A percentile compares a stretch with the other conserved stretches of the same genome.
These are phyloP conservation scores for Aspidiotus destructor DNA, from an alignment of 2,888 invertebrate species.

Conservation along the genomic window DNA sequence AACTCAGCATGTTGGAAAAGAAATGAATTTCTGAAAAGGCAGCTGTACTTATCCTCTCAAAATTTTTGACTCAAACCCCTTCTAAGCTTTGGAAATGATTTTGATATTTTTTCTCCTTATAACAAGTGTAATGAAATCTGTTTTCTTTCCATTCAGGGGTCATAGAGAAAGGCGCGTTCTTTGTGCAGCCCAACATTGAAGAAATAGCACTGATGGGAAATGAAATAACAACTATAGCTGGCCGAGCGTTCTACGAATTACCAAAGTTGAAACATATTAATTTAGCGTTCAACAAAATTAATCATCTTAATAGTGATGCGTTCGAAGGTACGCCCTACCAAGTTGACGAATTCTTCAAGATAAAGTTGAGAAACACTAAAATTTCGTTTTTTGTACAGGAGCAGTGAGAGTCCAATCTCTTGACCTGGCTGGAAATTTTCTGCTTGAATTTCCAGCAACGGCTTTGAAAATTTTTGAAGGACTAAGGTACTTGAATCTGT, in stretches of 20 bases:
- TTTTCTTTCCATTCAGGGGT: conserved; percentile 34
- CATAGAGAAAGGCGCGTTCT: conserved; percentile 59
- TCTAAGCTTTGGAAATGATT: too few relatives aligned
- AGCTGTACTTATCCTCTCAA: too few relatives aligned
- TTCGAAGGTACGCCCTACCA: conserved; percentile 50
- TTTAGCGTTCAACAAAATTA: conserved; percentile 66
- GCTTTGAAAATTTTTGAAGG: conserved; percentile 61
- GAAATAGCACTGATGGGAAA: conserved; percentile 71
- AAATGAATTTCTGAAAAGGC: too few relatives aligned
- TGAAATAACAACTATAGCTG: conserved; percentile 63
- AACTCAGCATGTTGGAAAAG: too few relatives aligned
- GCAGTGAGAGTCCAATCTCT: conserved; percentile 65
- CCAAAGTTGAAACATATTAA: conserved; percentile 58
- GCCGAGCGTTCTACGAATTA: conserved; percentile 62
- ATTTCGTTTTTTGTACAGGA: conserved; percentile 43
- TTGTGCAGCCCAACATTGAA: conserved; percentile 58
- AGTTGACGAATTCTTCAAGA: too few relatives aligned
- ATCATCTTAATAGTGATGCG: conserved; percentile 72
- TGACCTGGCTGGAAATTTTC: conserved; percentile 78
- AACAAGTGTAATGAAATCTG: too few relatives aligned
- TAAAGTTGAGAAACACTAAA: too few relatives aligned
- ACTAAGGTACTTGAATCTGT: conserved; percentile 65
- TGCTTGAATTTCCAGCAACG: conserved; percentile 67
- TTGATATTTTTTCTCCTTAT: too few relatives aligned
- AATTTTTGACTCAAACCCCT: too few relatives aligned